These are phyloP conservation scores for Cyphomyrus discorhynchus DNA, from an alignment of 2,113 vertebrate genomes.

Conservation along the genomic window DNA sequence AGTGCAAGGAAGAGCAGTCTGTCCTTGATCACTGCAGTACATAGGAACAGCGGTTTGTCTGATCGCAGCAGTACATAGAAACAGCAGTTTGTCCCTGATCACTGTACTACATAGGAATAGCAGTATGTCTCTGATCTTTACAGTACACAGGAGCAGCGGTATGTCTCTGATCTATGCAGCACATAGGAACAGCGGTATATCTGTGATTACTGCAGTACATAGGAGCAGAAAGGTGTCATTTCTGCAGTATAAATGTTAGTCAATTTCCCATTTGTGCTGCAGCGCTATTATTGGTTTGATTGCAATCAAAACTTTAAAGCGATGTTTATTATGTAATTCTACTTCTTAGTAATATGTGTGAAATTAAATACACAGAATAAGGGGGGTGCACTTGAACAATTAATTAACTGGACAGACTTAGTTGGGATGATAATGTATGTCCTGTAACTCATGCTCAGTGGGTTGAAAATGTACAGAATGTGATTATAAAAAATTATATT, in stretches of 20 bases:
- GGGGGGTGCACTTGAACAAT: not conserved
- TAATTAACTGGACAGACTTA: not conserved
- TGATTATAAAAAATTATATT: not conserved
- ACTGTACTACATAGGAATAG: not conserved
- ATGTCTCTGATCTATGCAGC: not conserved
- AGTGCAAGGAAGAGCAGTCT: not conserved
- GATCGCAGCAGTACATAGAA: not conserved
- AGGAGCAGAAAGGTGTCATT: not conserved
- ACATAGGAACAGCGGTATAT: not conserved
- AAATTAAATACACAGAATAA: not conserved
- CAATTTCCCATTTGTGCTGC: not conserved
- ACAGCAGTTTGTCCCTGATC: not conserved
- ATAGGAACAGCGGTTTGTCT: not conserved
- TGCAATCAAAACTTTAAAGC: not conserved
- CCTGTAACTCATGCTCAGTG: not conserved
- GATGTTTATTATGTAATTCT: not conserved
- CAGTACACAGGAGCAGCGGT: not conserved
- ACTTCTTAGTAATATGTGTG: not conserved
- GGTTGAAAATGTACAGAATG: not conserved
- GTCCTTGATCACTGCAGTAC: not conserved
- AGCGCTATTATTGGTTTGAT: not conserved
- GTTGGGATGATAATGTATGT: not conserved
- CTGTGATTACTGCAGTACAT: not conserved
- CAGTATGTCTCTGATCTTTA: not conserved
- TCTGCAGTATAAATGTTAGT: not conserved